phyloP scores from a whole-genome alignment of 2,888 invertebrate species.

The Phortica okadai region DNA sequence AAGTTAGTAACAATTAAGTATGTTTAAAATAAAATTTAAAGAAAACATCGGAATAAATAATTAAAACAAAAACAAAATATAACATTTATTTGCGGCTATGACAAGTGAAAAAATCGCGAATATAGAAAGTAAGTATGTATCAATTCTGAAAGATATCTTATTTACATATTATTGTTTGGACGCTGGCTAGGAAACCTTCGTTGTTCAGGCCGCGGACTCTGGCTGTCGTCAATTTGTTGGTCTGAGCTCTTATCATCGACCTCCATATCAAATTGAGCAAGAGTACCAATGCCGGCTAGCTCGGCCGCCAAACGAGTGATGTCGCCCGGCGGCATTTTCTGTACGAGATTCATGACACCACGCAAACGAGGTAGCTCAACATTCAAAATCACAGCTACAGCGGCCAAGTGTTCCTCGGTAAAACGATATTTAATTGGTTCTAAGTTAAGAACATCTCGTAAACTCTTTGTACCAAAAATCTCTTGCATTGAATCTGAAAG shows the following conservation, averaged over 20 bases:
- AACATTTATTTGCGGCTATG: background rate
- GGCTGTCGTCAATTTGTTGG: background rate
- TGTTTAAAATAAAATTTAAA: conserved; percentile 47
- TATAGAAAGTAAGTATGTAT: background rate
- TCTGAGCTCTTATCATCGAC: background rate
- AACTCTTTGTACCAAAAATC: conserved; percentile 61
- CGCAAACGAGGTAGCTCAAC: conserved; percentile 56
- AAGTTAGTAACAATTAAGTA: conserved; percentile 28
- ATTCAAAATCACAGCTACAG: conserved; percentile 60
- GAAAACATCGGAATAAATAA: conserved; percentile 5
- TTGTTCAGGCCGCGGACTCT: background rate
- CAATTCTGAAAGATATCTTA: background rate
- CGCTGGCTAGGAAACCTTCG: background rate
- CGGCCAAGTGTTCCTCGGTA: conserved; percentile 59
- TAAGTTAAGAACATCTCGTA: conserved; percentile 58
- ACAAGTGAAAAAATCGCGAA: background rate
- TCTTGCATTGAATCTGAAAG: conserved; percentile 64
- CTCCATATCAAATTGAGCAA: background rate
- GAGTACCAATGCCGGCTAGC: background rate
- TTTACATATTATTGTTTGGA: background rate
- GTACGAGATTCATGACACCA: conserved; percentile 52
- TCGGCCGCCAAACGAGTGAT: conserved; percentile 42
- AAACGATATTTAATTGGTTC: conserved; percentile 57
- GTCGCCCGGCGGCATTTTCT: conserved; percentile 49
- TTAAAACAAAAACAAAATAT: background rate